phyloP scores from a whole-genome alignment of 2,888 invertebrate species.

The Cryptocephalus moraei region DNA sequence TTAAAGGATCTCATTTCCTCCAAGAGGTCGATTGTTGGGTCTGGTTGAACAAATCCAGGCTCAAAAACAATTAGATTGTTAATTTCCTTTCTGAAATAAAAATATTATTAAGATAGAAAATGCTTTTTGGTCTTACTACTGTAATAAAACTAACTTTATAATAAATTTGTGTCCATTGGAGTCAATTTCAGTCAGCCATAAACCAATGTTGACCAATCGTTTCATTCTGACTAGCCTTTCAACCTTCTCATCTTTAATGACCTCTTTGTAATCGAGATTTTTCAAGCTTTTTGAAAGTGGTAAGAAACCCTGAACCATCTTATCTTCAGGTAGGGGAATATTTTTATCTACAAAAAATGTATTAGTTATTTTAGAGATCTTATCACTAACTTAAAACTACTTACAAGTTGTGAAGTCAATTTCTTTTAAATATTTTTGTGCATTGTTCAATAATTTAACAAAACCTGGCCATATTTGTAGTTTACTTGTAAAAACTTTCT shows the following conservation, averaged over 20 bases:
- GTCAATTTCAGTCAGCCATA: constrained; percentile 40
- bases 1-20: constrained; percentile 46
- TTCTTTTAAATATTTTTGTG: constrained; percentile 43
- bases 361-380: neutral
- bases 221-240: constrained; percentile 42
- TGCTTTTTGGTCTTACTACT: neutral
- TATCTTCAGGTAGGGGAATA: constrained; percentile 68
- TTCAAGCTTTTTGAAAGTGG: constrained; percentile 55
- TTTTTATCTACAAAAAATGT: constrained; percentile 42
- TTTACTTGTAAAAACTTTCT: constrained; percentile 45
- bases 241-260: constrained; percentile 34
- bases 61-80: constrained; percentile 31
- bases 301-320: constrained; percentile 68
- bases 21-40: constrained; percentile 42
- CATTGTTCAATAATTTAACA: constrained; percentile 60
- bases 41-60: constrained; percentile 37
- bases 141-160: constrained; percentile 21
- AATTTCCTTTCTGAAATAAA: constrained; percentile 23
- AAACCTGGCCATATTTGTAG: constrained; percentile 72
- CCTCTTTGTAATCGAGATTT: constrained; percentile 43
- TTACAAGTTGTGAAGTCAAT: constrained; percentile 46
- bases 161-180: constrained; percentile 37
- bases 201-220: constrained; percentile 42
- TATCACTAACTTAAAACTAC: constrained; percentile 21
- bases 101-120: constrained; percentile 4